phyloP scores from a whole-genome alignment of 2,113 vertebrate species.

The Phyllostomus discolor region DNA sequence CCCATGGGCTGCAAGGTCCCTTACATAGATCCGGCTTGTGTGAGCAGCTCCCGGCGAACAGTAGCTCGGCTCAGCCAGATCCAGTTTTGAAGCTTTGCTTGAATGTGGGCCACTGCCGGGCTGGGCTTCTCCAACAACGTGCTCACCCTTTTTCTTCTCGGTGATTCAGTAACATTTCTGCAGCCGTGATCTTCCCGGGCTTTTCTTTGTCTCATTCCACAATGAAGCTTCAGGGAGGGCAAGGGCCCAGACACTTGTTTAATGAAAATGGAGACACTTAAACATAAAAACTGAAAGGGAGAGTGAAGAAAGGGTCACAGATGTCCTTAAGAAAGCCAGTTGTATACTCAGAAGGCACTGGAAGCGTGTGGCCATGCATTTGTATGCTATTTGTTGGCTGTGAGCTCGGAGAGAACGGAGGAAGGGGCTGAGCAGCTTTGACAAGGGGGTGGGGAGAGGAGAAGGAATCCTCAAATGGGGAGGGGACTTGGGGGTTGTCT shows the following conservation, averaged over 20 bases:
- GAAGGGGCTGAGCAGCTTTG: not conserved
- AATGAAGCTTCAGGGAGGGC: not conserved
- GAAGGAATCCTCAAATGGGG: accelerated
- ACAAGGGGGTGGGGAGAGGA: accelerated
- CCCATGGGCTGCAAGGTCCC: not conserved
- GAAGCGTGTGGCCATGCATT: accelerated
- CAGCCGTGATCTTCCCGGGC: accelerated
- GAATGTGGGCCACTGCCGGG: not conserved
- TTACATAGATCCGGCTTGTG: not conserved
- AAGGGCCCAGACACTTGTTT: not conserved
- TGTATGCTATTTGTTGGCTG: not conserved
- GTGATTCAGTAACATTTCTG: not conserved
- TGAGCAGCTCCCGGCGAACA: accelerated
- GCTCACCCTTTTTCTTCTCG: not conserved
- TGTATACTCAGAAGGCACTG: not conserved
- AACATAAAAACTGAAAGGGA: not conserved
- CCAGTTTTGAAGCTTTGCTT: not conserved
- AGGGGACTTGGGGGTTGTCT: not conserved
- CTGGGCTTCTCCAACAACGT: accelerated
- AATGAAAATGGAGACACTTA: not conserved
- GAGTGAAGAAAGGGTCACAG: not conserved
- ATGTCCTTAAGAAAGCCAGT: not conserved
- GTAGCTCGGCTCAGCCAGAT: not conserved
- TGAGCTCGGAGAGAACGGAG: accelerated
- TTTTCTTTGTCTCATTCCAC: not conserved